Percentiles rank a stretch among this genome's conserved stretches.
Evolutionary conservation across 1,140 invertebrate genomes (phyloP).

Genomic region (Neoseiulus cucumeris): DNA sequence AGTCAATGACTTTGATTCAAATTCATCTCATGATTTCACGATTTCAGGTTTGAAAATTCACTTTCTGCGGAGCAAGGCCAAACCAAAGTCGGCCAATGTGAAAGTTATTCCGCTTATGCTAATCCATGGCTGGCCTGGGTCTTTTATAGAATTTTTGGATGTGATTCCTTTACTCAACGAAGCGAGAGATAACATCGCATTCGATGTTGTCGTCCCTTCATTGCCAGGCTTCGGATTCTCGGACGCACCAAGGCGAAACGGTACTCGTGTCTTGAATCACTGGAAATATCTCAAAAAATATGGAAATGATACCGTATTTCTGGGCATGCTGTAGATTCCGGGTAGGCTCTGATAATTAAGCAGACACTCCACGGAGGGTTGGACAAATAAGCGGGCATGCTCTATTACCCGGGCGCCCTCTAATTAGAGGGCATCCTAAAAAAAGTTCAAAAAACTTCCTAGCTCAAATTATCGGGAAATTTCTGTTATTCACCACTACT

Average conservation of each 20-base stretch:
- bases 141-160: constrained; percentile 62
- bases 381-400: no score
- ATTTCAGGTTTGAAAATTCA: constrained; percentile 11
- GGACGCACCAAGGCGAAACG: constrained; percentile 36
- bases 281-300: no score
- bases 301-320: no score
- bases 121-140: constrained; percentile 76
- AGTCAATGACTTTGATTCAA: constrained; percentile 11
- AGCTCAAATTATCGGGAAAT: no score
- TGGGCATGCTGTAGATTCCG: no score
- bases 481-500: no score
- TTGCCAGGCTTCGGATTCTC: constrained; percentile 70
- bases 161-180: constrained; percentile 44
- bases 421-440: no score
- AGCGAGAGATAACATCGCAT: constrained; percentile 39
- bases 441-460: no score
- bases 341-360: no score
- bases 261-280: no score
- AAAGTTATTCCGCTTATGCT: constrained; percentile 43
- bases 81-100: not conserved
- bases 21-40: not conserved
- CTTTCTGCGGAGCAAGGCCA: constrained; percentile 9
- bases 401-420: no score
- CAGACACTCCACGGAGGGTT: no score
- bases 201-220: constrained; percentile 56